phyloP scores from a whole-genome alignment of 2,888 invertebrate species.

The Pseudococcus viburni region DNA sequence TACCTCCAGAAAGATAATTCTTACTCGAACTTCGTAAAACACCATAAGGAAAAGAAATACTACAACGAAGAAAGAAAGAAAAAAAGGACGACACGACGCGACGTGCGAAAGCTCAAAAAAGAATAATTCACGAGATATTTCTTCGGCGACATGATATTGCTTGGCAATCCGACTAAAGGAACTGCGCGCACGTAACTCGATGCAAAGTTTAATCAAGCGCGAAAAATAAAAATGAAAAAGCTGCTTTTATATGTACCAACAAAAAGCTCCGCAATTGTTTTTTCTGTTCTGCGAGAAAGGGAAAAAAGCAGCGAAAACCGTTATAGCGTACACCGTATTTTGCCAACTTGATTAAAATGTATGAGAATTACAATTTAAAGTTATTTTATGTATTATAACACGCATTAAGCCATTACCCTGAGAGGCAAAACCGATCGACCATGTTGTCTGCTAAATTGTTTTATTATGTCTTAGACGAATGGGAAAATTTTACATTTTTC shows the following conservation, averaged over 20 bases:
- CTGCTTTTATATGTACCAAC: slow-evolving; percentile 21
- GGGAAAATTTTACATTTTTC: slow-evolving; percentile 42
- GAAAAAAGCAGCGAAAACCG: background rate
- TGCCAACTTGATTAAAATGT: slow-evolving; percentile 35
- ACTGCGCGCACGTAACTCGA: slow-evolving; percentile 28
- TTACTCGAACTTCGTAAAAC: background rate
- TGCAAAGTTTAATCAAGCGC: slow-evolving; percentile 44
- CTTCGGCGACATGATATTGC: background rate
- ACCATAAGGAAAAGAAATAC: background rate
- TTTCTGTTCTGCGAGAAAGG: background rate
- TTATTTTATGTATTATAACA: slow-evolving; percentile 40
- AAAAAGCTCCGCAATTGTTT: slow-evolving; percentile 27
- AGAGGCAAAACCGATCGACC: slow-evolving; percentile 37
- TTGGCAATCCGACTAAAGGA: slow-evolving; percentile 23
- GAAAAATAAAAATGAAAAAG: slow-evolving; percentile 44
- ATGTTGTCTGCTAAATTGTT: slow-evolving; percentile 18
- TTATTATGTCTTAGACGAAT: slow-evolving; percentile 41
- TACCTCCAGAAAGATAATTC: background rate
- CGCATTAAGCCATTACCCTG: slow-evolving; percentile 31
- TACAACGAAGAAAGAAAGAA: background rate
- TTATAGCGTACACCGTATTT: background rate
- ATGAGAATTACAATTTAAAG: slow-evolving; percentile 40
- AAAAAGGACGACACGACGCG: slow-evolving; percentile 1
- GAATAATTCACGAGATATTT: background rate
- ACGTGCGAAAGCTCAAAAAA: slow-evolving; percentile 4